A percentile compares a stretch with the other conserved stretches of the same genome.
Evolutionary conservation across 2,888 invertebrate genomes (phyloP).

Genomic region (Ectropis crepuscularia): DNA sequence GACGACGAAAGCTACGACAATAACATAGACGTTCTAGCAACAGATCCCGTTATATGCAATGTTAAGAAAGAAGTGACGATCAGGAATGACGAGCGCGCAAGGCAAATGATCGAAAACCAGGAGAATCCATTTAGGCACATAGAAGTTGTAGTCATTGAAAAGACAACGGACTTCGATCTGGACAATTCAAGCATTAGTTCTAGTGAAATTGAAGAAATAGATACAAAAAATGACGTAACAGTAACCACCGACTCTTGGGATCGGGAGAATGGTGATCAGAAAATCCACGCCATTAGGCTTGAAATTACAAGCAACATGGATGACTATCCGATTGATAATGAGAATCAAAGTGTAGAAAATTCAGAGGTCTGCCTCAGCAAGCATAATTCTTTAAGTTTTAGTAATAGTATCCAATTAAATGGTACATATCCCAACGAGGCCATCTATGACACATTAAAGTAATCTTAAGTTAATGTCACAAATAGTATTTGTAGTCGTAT

Average conservation of each 20-base stretch:
- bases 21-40: conserved; percentile 75
- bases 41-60: conserved; percentile 79
- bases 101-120: conserved; percentile 76
- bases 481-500: conserved; percentile 56
- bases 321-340: conserved; percentile 70
- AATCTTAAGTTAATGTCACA: conserved; percentile 48
- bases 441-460: conserved; percentile 83
- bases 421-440: conserved; percentile 84
- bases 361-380: conserved; percentile 72
- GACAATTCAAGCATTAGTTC: conserved; percentile 77
- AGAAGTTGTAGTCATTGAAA: conserved; percentile 82
- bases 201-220: conserved; percentile 73
- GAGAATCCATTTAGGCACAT: conserved; percentile 81
- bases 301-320: conserved; percentile 81
- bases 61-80: conserved; percentile 80
- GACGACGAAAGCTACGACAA: conserved; percentile 76
- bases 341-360: conserved; percentile 57
- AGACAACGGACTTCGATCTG: conserved; percentile 78
- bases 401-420: conserved; percentile 82
- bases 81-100: conserved; percentile 76
- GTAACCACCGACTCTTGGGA: conserved; percentile 78
- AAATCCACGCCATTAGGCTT: conserved; percentile 79
- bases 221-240: conserved; percentile 75
- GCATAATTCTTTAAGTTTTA: conserved; percentile 77
- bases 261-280: conserved; percentile 70